Conservation (phyloP, 2,888 invertebrate genomes). For the Oligia fasciuncula region DNA sequence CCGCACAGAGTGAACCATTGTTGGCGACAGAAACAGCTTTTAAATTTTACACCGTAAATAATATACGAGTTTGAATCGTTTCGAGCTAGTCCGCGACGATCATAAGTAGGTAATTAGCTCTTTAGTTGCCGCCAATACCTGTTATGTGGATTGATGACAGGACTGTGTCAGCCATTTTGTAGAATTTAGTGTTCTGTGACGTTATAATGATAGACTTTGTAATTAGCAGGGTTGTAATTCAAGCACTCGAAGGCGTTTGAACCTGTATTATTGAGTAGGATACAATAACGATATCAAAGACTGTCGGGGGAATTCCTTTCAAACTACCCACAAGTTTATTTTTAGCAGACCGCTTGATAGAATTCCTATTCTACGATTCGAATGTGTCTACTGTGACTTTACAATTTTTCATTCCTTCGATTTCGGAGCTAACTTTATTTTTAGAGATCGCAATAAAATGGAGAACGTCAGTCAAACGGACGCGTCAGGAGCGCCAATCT, state of each 20-base stretch:
- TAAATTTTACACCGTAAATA: conserved; percentile 52
- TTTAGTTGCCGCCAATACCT: background rate
- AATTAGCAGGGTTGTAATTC: background rate
- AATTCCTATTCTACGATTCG: background rate
- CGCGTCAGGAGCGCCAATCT: conserved; percentile 26
- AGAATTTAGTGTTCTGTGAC: background rate
- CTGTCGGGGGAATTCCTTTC: background rate
- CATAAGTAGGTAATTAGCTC: conserved; percentile 45
- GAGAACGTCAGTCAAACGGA: conserved; percentile 25
- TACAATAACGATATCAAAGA: background rate
- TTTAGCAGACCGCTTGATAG: background rate
- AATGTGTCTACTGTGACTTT: background rate
- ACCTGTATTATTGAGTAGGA: conserved; percentile 30
- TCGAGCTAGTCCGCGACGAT: conserved; percentile 23
- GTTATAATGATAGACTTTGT: conserved; percentile 14
- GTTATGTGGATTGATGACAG: conserved; percentile 22
- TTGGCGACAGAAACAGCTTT: conserved; percentile 46
- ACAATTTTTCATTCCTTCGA: background rate
- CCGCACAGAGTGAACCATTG: conserved; percentile 48
- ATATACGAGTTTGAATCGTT: conserved; percentile 55
- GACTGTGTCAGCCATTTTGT: conserved; percentile 2
- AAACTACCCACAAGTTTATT: background rate
- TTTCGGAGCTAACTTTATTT: conserved; percentile 14
- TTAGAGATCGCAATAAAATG: conserved; percentile 19
- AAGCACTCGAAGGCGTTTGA: background rate